These are phyloP conservation scores for Pseudomugil gertrudae DNA, from an alignment of 2,797 vertebrate genomes.

Conservation along the genomic window DNA sequence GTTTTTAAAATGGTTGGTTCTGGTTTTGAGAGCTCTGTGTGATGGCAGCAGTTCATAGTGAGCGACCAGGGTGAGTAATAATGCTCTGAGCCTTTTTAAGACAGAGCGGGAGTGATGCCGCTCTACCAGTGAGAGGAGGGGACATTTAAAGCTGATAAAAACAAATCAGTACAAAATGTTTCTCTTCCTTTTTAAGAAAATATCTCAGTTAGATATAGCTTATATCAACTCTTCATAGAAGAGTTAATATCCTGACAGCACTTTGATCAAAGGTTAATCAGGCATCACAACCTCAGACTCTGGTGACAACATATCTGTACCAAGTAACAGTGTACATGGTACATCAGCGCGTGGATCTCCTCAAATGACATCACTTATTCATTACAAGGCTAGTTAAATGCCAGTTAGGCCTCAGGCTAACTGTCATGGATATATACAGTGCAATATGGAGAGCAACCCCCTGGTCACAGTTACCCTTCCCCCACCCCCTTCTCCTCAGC, in stretches of 20 bases:
- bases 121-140: too few relatives aligned
- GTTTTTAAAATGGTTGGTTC: too few relatives aligned
- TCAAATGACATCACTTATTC: conserved; percentile 60
- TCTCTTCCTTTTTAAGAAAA: background rate
- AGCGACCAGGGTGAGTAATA: too few relatives aligned
- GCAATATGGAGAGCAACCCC: conserved; percentile 58
- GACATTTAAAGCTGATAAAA: too few relatives aligned
- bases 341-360: conserved; percentile 40
- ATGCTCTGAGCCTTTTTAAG: too few relatives aligned
- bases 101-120: too few relatives aligned
- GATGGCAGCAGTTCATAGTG: too few relatives aligned
- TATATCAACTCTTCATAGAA: background rate
- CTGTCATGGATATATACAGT: conserved; percentile 54
- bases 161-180: background rate
- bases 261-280: background rate
- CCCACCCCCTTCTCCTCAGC: conserved; percentile 52
- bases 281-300: background rate
- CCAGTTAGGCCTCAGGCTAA: conserved; percentile 55
- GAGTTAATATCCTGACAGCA: background rate
- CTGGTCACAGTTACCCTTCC: conserved; percentile 42
- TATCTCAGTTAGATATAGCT: background rate
- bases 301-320: background rate
- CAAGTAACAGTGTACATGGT: conserved; percentile 9
- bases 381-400: conserved; percentile 44
- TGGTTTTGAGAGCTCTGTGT: too few relatives aligned